Conservation (phyloP, 2,113 vertebrate species). For the Corythaixoides concolor region DNA sequence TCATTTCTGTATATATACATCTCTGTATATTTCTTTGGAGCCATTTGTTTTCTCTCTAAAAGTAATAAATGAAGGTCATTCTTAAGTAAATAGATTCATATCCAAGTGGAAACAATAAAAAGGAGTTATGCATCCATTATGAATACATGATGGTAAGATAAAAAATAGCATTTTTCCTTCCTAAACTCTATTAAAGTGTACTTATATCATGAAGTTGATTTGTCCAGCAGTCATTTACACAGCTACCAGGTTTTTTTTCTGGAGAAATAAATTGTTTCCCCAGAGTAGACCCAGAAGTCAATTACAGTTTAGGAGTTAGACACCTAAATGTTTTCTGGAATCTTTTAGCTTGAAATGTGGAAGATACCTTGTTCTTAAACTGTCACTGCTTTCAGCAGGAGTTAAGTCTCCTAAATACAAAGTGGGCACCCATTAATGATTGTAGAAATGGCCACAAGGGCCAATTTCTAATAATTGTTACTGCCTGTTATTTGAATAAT, state of each 20-base stretch:
- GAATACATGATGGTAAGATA: neutral
- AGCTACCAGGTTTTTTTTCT: neutral
- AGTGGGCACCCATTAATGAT: neutral
- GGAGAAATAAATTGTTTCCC: neutral
- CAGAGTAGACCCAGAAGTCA: neutral
- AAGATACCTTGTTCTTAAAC: neutral
- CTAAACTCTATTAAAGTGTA: neutral
- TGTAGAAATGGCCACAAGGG: neutral
- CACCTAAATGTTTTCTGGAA: neutral
- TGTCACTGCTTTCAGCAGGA: neutral
- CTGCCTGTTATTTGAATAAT: neutral
- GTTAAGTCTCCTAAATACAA: neutral
- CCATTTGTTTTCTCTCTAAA: neutral
- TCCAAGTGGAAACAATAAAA: neutral
- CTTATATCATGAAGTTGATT: neutral
- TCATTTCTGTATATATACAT: neutral
- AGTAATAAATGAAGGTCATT: neutral
- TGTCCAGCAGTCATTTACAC: neutral
- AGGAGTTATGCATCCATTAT: neutral
- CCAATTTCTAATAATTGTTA: neutral
- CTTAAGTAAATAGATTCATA: neutral
- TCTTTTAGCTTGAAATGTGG: neutral
- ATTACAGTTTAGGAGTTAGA: neutral
- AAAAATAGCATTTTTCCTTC: neutral
- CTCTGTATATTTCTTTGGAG: neutral